Percentiles rank a stretch among this genome's conserved stretches.
phyloP scores from a whole-genome alignment of 2,113 vertebrate genomes.

The Rhodinocichla rosea region DNA sequence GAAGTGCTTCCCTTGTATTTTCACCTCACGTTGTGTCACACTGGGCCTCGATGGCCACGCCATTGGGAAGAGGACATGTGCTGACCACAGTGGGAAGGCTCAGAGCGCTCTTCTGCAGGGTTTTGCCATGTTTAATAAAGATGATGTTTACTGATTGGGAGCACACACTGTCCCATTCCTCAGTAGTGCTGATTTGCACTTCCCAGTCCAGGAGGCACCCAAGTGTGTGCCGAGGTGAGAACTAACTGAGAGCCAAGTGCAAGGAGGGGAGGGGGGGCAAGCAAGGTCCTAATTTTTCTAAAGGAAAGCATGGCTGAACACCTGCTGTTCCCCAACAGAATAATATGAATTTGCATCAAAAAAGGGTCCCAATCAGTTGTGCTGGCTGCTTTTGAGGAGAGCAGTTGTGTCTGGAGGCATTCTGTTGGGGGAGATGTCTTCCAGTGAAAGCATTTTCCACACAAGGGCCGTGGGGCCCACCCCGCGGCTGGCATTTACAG shows the following conservation, averaged over 20 bases:
- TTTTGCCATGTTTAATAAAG: background rate
- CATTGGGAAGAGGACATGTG: background rate
- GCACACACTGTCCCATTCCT: background rate
- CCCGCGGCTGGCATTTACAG: conserved; percentile 34
- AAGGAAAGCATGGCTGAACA: conserved; percentile 63
- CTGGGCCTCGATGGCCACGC: fast-evolving
- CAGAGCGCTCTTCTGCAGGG: fast-evolving
- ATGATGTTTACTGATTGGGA: background rate
- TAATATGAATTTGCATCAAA: conserved; percentile 73
- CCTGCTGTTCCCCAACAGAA: conserved; percentile 68
- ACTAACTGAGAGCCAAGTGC: background rate
- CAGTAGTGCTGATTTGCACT: background rate
- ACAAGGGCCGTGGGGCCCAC: conserved; percentile 35
- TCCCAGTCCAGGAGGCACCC: background rate
- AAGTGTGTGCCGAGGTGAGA: background rate
- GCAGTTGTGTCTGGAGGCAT: conserved; percentile 68
- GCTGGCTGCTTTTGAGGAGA: conserved; percentile 62
- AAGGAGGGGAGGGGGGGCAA: background rate
- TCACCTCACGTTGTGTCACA: fast-evolving
- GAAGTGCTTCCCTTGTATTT: background rate
- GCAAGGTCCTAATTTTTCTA: conserved; percentile 44
- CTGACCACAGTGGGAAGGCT: fast-evolving
- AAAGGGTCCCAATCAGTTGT: conserved; percentile 60
- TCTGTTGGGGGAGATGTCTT: conserved; percentile 63
- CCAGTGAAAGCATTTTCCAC: conserved; percentile 57